These are phyloP conservation scores for Axinella damicornis DNA, from an alignment of 37 sponge, comb jelly and placozoan species.

Conservation along the genomic window DNA sequence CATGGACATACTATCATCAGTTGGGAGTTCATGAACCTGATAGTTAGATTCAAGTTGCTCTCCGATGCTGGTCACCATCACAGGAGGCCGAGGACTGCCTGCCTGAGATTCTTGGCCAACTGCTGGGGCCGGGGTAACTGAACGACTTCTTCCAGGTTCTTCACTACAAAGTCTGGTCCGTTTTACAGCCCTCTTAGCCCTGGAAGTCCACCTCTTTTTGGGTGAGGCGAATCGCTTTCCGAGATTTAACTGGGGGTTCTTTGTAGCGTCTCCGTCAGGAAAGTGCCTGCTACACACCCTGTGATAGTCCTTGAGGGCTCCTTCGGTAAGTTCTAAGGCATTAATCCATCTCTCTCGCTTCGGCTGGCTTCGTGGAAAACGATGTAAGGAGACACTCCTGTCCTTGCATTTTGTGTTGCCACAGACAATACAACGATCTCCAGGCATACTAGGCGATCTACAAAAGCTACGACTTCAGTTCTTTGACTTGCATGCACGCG, in stretches of 20 bases:
- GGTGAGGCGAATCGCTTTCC: slow-evolving; percentile 53
- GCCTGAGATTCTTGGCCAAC: too few relatives aligned
- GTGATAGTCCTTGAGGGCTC: neutral
- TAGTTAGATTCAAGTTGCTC: slow-evolving; percentile 30
- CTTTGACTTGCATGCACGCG: too few relatives aligned
- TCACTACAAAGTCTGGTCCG: too few relatives aligned
- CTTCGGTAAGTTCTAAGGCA: slow-evolving; percentile 10
- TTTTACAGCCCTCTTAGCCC: slow-evolving; percentile 25
- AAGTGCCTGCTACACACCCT: slow-evolving; percentile 47
- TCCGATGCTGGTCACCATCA: slow-evolving; percentile 13
- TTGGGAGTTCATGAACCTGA: slow-evolving; percentile 42
- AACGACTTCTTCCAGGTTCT: too few relatives aligned
- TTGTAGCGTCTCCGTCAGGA: slow-evolving; percentile 18
- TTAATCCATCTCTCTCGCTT: slow-evolving; percentile 20
- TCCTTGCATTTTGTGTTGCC: too few relatives aligned
- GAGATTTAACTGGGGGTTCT: slow-evolving; percentile 9
- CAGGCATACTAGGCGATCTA: neutral
- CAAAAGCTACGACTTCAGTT: neutral
- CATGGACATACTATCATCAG: slow-evolving; percentile 6
- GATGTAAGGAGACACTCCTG: neutral
- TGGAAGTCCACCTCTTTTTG: slow-evolving; percentile 16
- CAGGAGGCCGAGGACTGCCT: too few relatives aligned
- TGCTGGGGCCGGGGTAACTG: too few relatives aligned
- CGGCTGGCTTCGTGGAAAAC: neutral
- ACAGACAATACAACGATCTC: too few relatives aligned